These are phyloP conservation scores for Tinea semifulvella DNA, from an alignment of 2,888 invertebrate species.

Conservation along the genomic window DNA sequence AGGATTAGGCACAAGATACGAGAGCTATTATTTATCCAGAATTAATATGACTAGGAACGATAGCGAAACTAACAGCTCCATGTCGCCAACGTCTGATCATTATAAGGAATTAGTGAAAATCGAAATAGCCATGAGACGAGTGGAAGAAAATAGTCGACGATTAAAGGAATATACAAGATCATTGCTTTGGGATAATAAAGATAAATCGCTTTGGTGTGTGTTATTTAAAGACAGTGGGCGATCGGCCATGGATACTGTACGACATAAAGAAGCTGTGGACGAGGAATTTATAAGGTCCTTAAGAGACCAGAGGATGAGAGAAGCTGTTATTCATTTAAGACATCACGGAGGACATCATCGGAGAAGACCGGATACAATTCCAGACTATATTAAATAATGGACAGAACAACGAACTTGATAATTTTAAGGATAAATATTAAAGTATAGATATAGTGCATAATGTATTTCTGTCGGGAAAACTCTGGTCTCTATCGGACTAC, in stretches of 20 bases:
- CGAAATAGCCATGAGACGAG: slow-evolving; percentile 62
- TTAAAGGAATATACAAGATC: slow-evolving; percentile 61
- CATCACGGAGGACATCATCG: slow-evolving; percentile 54
- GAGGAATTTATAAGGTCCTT: slow-evolving; percentile 48
- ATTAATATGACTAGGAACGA: slow-evolving; percentile 58
- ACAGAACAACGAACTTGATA: slow-evolving; percentile 6
- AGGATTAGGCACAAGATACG: slow-evolving; percentile 50
- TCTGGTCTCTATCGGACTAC: no score
- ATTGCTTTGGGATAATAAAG: slow-evolving; percentile 60
- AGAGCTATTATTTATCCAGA: slow-evolving; percentile 65
- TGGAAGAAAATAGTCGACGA: slow-evolving; percentile 58
- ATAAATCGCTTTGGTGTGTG: slow-evolving; percentile 62
- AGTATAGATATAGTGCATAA: no score
- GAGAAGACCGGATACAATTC: slow-evolving; percentile 41
- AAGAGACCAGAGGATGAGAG: slow-evolving; percentile 52
- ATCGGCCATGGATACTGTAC: slow-evolving; percentile 29
- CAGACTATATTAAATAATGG: slow-evolving; percentile 49
- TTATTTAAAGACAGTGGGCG: slow-evolving; percentile 57
- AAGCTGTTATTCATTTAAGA: slow-evolving; percentile 52
- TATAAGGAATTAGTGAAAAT: slow-evolving; percentile 63
- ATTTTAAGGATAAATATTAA: slow-evolving; percentile 1
- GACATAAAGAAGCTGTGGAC: slow-evolving; percentile 35
- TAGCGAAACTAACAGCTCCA: slow-evolving; percentile 30
- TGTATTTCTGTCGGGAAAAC: no score
- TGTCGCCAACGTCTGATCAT: slow-evolving; percentile 46